These are phyloP conservation scores for Cheiracanthium punctorium DNA, from an alignment of 2,888 invertebrate species.

Conservation along the genomic window DNA sequence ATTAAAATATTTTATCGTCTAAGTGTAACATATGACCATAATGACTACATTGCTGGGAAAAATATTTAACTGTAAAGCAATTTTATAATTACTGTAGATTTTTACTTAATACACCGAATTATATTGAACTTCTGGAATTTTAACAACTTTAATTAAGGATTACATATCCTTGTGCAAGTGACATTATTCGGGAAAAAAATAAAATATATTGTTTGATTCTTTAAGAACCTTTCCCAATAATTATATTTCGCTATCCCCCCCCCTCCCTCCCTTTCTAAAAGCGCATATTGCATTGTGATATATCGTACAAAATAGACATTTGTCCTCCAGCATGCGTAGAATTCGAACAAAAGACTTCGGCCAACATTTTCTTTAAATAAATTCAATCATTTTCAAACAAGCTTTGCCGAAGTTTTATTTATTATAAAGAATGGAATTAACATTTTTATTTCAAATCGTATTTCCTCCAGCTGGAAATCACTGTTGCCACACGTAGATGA, in stretches of 20 bases:
- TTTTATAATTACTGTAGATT: too few relatives aligned
- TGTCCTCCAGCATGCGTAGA: neutral
- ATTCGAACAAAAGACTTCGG: neutral
- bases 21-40: too few relatives aligned
- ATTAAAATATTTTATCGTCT: too few relatives aligned
- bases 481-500: neutral
- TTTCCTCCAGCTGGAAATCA: neutral
- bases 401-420: constrained; percentile 24
- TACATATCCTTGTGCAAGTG: too few relatives aligned
- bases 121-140: too few relatives aligned
- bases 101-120: too few relatives aligned
- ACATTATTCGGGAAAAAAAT: neutral
- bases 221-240: neutral
- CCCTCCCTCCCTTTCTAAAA: neutral
- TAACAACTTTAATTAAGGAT: too few relatives aligned
- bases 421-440: constrained; percentile 28
- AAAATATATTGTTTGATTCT: neutral
- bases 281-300: neutral
- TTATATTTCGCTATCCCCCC: neutral
- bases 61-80: too few relatives aligned
- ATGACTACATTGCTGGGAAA: too few relatives aligned
- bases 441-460: constrained; percentile 4
- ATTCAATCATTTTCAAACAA: neutral
- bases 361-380: constrained; percentile 2
- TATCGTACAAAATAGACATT: constrained; percentile 7